Evolutionary conservation across 2,888 invertebrate genomes (phyloP).

Genomic region (Phengaris arion): DNA sequence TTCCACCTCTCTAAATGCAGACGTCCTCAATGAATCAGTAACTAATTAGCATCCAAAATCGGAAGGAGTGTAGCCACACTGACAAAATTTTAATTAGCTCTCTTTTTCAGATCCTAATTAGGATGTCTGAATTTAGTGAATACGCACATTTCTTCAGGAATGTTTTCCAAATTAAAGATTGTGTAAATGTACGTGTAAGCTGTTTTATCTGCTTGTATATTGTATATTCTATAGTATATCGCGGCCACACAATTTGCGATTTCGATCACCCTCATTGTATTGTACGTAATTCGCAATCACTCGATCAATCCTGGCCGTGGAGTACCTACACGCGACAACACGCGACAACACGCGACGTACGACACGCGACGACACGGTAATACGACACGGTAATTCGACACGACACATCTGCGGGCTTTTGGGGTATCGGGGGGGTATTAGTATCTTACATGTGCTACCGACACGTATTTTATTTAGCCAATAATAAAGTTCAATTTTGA

Average conservation of each 20-base stretch:
- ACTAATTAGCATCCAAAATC: too few species aligned
- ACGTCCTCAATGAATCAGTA: too few species aligned
- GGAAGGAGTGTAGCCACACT: too few species aligned
- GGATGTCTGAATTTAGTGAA: too few species aligned
- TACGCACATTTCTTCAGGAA: too few species aligned
- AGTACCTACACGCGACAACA: neutral
- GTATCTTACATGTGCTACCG: neutral
- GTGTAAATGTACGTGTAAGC: too few species aligned
- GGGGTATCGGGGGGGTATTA: neutral
- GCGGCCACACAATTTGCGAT: neutral
- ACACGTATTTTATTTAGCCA: too few species aligned
- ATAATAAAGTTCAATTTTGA: too few species aligned
- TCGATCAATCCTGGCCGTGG: neutral
- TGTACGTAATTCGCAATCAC: slow-evolving; percentile 2
- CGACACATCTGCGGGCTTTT: neutral
- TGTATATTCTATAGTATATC: neutral
- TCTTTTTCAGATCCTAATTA: too few species aligned
- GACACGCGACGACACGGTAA: slow-evolving; percentile 10
- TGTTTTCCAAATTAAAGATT: too few species aligned
- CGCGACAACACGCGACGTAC: neutral
- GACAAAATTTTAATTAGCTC: too few species aligned
- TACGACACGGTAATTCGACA: neutral
- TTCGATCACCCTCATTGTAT: slow-evolving; percentile 7
- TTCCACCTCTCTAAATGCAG: too few species aligned
- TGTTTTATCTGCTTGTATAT: neutral